These are phyloP conservation scores for Nestor notabilis DNA, from an alignment of 2,113 vertebrate species.

Conservation along the genomic window DNA sequence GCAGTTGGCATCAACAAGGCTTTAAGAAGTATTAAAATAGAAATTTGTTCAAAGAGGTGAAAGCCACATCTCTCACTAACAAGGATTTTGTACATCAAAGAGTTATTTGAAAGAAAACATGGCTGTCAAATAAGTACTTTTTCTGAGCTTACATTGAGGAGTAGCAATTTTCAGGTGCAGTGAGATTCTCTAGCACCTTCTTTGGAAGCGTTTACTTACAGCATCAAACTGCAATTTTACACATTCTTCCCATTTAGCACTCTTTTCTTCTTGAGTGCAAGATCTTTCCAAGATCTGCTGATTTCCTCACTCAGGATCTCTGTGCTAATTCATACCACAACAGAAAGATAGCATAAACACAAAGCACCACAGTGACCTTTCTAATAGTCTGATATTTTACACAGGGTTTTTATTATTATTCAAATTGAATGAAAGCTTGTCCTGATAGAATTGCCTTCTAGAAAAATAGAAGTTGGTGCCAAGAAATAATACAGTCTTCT, in stretches of 20 bases:
- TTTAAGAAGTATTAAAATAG: not conserved
- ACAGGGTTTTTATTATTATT: not conserved
- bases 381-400: not conserved
- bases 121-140: not conserved
- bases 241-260: not conserved
- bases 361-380: not conserved
- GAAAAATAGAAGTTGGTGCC: not conserved
- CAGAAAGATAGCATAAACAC: not conserved
- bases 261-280: not conserved
- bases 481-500: not conserved
- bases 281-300: not conserved
- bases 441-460: not conserved
- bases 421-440: not conserved
- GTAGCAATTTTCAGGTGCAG: not conserved
- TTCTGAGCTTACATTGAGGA: not conserved
- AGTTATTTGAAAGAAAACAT: not conserved
- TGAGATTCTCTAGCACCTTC: not conserved
- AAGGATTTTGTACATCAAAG: not conserved
- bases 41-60: not conserved
- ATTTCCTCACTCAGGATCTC: not conserved
- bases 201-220: not conserved
- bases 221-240: not conserved
- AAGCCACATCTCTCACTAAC: not conserved
- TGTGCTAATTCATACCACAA: not conserved
- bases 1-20: not conserved